Percentiles rank a stretch among this genome's conserved stretches.
phyloP scores from a whole-genome alignment of 2,113 vertebrate genomes.

The Heliornis fulica region DNA sequence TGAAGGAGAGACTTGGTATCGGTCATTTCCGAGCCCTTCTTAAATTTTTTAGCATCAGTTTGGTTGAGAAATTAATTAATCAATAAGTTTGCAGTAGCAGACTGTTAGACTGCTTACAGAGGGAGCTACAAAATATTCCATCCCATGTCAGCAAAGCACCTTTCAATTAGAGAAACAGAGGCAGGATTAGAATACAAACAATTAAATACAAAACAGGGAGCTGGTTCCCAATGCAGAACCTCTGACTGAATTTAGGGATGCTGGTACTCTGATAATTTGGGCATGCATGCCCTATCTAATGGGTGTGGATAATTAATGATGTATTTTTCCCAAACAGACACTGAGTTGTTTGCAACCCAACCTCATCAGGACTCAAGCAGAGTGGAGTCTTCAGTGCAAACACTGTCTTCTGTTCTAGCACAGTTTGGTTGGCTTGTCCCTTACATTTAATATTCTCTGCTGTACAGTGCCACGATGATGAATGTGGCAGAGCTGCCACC shows the following conservation, averaged over 20 bases:
- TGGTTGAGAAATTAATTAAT: neutral
- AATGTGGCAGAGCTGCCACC: neutral
- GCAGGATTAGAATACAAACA: neutral
- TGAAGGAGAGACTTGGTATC: neutral
- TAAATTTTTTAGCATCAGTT: neutral
- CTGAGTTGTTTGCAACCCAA: neutral
- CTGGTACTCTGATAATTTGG: neutral
- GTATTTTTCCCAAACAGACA: neutral
- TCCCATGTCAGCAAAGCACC: neutral
- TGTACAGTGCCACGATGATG: neutral
- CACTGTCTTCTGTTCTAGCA: neutral
- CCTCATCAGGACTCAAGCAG: fast-evolving
- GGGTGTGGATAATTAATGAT: neutral
- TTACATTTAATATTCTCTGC: neutral
- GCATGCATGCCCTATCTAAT: fast-evolving
- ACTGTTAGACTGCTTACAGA: neutral
- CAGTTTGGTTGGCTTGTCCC: neutral
- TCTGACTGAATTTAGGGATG: neutral
- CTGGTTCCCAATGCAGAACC: neutral
- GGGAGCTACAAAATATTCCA: neutral
- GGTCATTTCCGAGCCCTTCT: neutral
- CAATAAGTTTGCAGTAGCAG: neutral
- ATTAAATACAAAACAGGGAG: neutral
- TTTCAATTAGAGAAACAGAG: neutral
- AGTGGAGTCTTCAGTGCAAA: fast-evolving